Evolutionary conservation across 2,113 vertebrate genomes (phyloP), one percentile per base, ranked within the genome.

Genomic region (Ranitomeya imitator): DNA sequence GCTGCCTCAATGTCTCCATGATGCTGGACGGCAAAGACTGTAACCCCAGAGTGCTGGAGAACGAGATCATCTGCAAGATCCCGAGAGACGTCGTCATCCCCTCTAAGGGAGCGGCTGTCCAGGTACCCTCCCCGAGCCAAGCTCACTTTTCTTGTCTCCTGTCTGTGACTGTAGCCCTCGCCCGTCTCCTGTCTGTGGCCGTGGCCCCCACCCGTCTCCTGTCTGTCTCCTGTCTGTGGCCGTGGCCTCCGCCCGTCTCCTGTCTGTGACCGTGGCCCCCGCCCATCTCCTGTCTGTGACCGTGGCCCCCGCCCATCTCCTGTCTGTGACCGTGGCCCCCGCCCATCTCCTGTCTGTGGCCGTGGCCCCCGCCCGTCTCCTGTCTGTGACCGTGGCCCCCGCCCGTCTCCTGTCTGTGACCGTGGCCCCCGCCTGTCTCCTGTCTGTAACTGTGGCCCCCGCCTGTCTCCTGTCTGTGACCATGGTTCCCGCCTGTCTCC

Each of bases 1-100:
- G 91, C 80, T 99, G 98, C 52, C 95, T 99, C 96, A 95, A 93
- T 87, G 93, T 99, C 92, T 94, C 94, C 52, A 96, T 99, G 96
- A 97, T 92, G 0, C 93, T 99, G 91, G 97, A 93, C 11, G 96
- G 94, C n/a, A 91, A 87, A 37, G 92, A 95, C 90, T 99, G 98
- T 93, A 94, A 95, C 60, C 95, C 96, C 23, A 95, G 92, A 21
- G 93, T 99, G 89, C 92, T 96, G 91, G 96, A 97, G 55, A 97
- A 97, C 0, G 94, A 98, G 90, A 96, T 99, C 88, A 95, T 94
- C 0, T 99, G 98, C 90, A 95, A 94, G 65, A 94, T 99, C 88
- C 96, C 97, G 54, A 94, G 91, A 7, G 92, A 95, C 77, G 88
- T 97, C 90, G 92, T 12, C 45, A 93, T 97, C 82, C 94, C 95